Conservation (phyloP, 2,888 invertebrate genomes). For the Schizotus pectinicornis region DNA sequence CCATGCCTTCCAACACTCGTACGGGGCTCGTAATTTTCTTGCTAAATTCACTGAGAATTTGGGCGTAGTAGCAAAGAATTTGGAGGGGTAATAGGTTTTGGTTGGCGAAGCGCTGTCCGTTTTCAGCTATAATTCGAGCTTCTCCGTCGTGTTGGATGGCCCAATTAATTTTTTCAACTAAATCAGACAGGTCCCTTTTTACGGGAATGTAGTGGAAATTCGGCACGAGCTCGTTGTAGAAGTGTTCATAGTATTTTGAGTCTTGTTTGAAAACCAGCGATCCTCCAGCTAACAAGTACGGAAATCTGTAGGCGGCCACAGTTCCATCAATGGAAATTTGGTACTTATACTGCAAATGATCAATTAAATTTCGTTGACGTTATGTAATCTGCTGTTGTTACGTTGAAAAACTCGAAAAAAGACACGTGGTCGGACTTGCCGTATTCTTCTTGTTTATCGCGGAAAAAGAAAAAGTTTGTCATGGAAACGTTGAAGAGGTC, state of each 20-base stretch:
- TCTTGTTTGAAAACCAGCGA: slow-evolving; percentile 90
- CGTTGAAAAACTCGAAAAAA: slow-evolving; percentile 94
- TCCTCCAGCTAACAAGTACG: slow-evolving; percentile 88
- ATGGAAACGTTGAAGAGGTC: slow-evolving; percentile 88
- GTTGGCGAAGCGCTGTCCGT: slow-evolving; percentile 74
- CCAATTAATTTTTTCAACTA: slow-evolving; percentile 80
- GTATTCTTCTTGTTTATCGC: slow-evolving; percentile 81
- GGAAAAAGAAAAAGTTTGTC: slow-evolving; percentile 96
- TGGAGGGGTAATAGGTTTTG: slow-evolving; percentile 82
- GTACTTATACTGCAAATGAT: slow-evolving; percentile 83
- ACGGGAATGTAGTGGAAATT: slow-evolving; percentile 86
- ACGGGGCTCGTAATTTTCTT: slow-evolving; percentile 66
- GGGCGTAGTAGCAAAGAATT: slow-evolving; percentile 87
- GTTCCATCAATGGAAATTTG: slow-evolving; percentile 95
- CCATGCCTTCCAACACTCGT: slow-evolving; percentile 67
- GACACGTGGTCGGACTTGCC: slow-evolving; percentile 85
- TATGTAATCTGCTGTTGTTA: slow-evolving; percentile 61
- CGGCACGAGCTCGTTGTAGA: slow-evolving; percentile 78
- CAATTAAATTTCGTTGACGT: slow-evolving; percentile 3
- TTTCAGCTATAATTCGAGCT: slow-evolving; percentile 69
- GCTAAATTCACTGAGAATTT: slow-evolving; percentile 79
- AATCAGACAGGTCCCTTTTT: slow-evolving; percentile 78
- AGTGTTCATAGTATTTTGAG: slow-evolving; percentile 94
- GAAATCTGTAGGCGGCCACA: slow-evolving; percentile 93
- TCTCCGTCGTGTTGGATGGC: slow-evolving; percentile 74